These are phyloP conservation scores for Sebastolobus altivelis DNA, from an alignment of 2,797 vertebrate species.

Conservation along the genomic window DNA sequence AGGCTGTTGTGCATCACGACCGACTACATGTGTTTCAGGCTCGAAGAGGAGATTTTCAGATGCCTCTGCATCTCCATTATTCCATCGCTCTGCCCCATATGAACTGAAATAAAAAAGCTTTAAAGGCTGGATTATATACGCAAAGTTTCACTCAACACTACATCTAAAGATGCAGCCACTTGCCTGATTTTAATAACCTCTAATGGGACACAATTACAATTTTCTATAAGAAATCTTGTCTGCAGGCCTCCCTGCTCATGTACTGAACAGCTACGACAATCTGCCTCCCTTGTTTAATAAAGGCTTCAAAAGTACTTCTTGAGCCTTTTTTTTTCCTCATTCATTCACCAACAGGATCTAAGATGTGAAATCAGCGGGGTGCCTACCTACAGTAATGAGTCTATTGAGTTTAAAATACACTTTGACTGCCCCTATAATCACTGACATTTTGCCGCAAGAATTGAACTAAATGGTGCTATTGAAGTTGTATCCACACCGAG, in stretches of 20 bases:
- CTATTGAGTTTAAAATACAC: conserved; percentile 6
- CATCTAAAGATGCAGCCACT: not conserved
- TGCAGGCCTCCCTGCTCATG: not conserved
- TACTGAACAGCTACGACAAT: not conserved
- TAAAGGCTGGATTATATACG: not conserved
- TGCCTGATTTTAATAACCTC: not conserved
- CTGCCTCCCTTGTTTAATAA: not conserved
- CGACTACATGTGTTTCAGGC: not conserved
- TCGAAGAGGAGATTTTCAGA: conserved; percentile 8
- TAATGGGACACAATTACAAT: not conserved
- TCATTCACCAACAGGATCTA: not conserved
- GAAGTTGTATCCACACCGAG: not conserved
- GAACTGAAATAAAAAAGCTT: conserved; percentile 6
- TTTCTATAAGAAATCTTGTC: not conserved
- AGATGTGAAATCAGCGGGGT: not conserved
- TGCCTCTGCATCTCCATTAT: not conserved
- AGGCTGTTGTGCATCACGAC: conserved; percentile 17
- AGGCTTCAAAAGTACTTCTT: not conserved
- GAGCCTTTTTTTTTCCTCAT: not conserved
- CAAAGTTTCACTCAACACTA: not conserved
- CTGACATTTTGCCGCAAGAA: not conserved
- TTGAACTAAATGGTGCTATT: not conserved
- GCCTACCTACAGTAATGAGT: not conserved
- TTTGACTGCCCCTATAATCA: not conserved
- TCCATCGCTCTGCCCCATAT: not conserved